Conservation (phyloP, 2,797 vertebrate genomes). For the Gadopsis bispinosus region DNA sequence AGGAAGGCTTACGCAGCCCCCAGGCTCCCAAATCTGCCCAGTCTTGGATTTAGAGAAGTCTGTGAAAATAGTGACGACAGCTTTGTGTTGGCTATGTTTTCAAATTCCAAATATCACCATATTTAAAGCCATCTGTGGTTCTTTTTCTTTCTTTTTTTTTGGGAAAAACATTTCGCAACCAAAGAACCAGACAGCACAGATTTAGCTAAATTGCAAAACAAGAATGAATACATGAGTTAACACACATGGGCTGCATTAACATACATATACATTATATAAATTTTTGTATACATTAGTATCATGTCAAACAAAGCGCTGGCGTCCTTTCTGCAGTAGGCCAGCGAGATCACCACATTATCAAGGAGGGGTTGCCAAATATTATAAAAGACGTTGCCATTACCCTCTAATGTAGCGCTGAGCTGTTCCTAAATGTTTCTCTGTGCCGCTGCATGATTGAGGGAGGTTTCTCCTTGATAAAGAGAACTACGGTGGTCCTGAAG, state of each 20-base stretch:
- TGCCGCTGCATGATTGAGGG: no score
- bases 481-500: no score
- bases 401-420: no score
- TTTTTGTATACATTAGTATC: background rate
- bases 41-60: background rate
- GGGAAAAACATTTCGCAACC: no score
- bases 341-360: background rate
- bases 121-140: conserved; percentile 3
- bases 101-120: background rate
- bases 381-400: no score
- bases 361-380: no score
- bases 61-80: background rate
- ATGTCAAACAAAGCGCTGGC: background rate
- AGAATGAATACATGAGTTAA: no score
- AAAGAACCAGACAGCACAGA: no score
- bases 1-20: background rate
- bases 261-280: background rate
- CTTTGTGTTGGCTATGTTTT: background rate
- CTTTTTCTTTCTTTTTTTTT: background rate
- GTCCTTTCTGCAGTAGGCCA: background rate
- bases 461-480: no score
- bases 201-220: no score
- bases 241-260: background rate
- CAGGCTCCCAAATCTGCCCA: background rate
- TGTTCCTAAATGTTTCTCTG: no score